phyloP scores from a whole-genome alignment of 1,140 invertebrate species.

The Spodoptera litura region DNA sequence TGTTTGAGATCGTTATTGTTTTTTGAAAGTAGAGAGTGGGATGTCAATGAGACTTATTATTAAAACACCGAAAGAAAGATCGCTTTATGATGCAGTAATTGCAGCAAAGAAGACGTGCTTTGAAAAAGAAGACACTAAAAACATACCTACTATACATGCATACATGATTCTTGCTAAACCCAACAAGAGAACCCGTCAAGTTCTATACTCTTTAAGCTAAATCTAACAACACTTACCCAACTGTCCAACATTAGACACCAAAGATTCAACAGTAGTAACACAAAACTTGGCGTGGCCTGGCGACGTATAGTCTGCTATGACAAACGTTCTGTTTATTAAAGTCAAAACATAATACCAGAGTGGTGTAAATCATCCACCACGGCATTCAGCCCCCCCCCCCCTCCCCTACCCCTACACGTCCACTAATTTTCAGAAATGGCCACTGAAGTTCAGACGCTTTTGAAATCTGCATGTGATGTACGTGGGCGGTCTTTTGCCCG shows the following conservation, averaged over 20 bases:
- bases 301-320: slow-evolving; percentile 72
- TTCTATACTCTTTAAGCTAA: not conserved
- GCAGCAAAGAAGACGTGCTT: no score
- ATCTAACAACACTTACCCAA: slow-evolving; percentile 10
- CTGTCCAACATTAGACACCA: not conserved
- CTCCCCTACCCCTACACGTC: slow-evolving; percentile 63
- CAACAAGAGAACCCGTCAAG: not conserved
- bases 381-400: slow-evolving; percentile 50
- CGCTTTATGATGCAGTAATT: no score
- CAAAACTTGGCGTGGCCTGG: slow-evolving; percentile 45
- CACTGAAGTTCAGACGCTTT: slow-evolving; percentile 69
- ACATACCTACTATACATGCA: no score
- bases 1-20: not conserved
- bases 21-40: no score
- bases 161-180: no score
- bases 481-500: not conserved
- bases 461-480: slow-evolving; percentile 60
- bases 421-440: slow-evolving; percentile 82
- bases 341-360: slow-evolving; percentile 85
- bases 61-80: no score
- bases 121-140: no score
- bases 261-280: not conserved
- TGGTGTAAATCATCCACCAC: slow-evolving; percentile 84
- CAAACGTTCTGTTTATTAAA: slow-evolving; percentile 84
- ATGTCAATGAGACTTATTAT: no score